A percentile compares a stretch with the other conserved stretches of the same genome.
Conservation (phyloP, 1,140 invertebrate genomes). For the Linepithema humile region DNA sequence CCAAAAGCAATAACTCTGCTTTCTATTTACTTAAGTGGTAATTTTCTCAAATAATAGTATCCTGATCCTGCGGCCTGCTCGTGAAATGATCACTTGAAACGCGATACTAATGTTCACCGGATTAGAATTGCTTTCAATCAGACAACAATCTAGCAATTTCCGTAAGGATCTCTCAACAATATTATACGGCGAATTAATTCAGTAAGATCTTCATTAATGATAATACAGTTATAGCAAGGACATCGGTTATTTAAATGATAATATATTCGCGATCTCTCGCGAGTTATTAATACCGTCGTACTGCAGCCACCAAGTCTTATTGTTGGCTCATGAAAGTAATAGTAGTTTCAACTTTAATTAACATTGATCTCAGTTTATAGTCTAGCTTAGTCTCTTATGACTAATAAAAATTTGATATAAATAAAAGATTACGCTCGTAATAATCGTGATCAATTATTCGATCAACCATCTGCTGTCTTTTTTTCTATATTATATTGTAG, state of each 20-base stretch:
- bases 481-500: background rate
- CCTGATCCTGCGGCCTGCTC: conserved; percentile 2
- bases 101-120: background rate
- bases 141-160: conserved; percentile 22
- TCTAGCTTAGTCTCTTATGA: too few relatives aligned
- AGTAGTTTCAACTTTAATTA: background rate
- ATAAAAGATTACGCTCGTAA: too few relatives aligned
- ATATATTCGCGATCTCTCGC: background rate
- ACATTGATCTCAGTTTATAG: background rate
- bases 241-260: conserved; percentile 22
- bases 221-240: conserved; percentile 30
- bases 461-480: background rate
- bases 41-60: conserved; percentile 24
- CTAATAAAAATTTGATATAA: too few relatives aligned
- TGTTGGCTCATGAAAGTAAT: conserved; percentile 7
- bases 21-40: conserved; percentile 28
- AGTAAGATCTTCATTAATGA: conserved; percentile 48
- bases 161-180: conserved; percentile 6
- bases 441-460: background rate
- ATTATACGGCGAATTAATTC: conserved; percentile 47
- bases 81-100: conserved; percentile 11
- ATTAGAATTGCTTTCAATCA: conserved; percentile 15
- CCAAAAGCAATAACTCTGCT: background rate
- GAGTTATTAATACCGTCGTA: conserved; percentile 7
- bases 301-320: background rate